Conservation (phyloP, 2,113 vertebrate genomes). For the Phasianus colchicus region DNA sequence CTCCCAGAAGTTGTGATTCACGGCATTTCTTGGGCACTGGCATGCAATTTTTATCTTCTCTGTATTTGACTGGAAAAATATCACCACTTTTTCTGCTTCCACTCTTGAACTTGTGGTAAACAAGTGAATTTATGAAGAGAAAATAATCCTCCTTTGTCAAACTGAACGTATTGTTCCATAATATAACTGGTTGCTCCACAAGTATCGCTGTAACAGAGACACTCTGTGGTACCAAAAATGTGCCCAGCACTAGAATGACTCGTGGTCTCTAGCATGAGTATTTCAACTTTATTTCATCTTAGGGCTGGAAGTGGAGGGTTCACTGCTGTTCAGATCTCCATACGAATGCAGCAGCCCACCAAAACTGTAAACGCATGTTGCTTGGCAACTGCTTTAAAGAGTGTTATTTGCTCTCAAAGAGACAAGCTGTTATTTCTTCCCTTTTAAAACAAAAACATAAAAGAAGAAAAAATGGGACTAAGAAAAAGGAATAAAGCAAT, state of each 20-base stretch:
- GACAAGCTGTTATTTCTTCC: conserved; percentile 73
- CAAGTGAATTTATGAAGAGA: neutral
- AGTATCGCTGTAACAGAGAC: neutral
- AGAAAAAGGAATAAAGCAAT: neutral
- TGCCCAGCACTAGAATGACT: neutral
- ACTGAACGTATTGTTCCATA: neutral
- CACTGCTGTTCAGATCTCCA: conserved; percentile 57
- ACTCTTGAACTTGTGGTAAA: conserved; percentile 23
- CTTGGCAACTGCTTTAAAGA: conserved; percentile 81
- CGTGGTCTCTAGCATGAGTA: neutral
- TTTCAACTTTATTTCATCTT: conserved; percentile 32
- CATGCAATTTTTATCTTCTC: neutral
- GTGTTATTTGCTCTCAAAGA: conserved; percentile 77
- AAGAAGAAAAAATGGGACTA: neutral
- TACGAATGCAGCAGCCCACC: conserved; percentile 71
- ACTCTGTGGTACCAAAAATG: neutral
- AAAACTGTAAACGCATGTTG: conserved; percentile 78
- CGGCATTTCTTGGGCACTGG: neutral
- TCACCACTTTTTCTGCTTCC: neutral
- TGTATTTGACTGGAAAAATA: neutral
- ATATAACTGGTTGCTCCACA: neutral
- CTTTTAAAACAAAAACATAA: conserved; percentile 77
- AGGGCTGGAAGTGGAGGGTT: conserved; percentile 16
- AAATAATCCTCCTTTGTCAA: neutral
- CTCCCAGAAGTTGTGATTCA: neutral